Evolutionary conservation across 2,888 invertebrate species (phyloP).

Genomic region (Dorcus parallelipipedus): DNA sequence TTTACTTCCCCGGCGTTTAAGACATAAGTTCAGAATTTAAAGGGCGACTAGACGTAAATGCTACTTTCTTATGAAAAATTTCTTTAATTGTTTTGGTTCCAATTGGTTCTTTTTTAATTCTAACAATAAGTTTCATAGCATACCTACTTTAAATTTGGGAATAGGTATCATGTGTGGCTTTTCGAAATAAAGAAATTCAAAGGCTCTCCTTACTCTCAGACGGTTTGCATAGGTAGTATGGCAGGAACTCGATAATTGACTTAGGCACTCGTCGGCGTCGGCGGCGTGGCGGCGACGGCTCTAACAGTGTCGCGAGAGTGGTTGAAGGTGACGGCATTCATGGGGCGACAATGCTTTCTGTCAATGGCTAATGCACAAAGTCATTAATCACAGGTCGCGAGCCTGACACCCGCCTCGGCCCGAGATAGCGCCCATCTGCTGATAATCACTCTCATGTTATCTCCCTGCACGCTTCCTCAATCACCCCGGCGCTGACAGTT

Average conservation of each 20-base stretch:
- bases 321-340: slow-evolving; percentile 9
- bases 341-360: slow-evolving; percentile 43
- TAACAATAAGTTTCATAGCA: too few species aligned
- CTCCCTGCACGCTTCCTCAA: slow-evolving; percentile 36
- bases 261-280: background rate
- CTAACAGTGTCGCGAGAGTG: background rate
- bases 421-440: slow-evolving; percentile 44
- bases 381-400: slow-evolving; percentile 44
- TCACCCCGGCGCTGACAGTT: slow-evolving; percentile 37
- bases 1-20: too few species aligned
- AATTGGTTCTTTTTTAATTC: too few species aligned
- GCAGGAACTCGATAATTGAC: slow-evolving; percentile 1
- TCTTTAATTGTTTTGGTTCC: too few species aligned
- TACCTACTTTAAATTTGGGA: too few species aligned
- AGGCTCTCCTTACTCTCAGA: too few species aligned
- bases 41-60: too few species aligned
- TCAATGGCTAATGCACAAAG: slow-evolving; percentile 46
- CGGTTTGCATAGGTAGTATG: too few species aligned
- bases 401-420: slow-evolving; percentile 39
- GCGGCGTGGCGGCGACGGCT: background rate
- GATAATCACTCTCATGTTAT: slow-evolving; percentile 46
- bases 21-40: too few species aligned
- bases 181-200: too few species aligned
- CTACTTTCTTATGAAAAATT: too few species aligned
- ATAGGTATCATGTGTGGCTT: too few species aligned